These are phyloP conservation scores for Apodemus agrarius DNA, from an alignment of 2,797 vertebrate species.

Conservation along the genomic window DNA sequence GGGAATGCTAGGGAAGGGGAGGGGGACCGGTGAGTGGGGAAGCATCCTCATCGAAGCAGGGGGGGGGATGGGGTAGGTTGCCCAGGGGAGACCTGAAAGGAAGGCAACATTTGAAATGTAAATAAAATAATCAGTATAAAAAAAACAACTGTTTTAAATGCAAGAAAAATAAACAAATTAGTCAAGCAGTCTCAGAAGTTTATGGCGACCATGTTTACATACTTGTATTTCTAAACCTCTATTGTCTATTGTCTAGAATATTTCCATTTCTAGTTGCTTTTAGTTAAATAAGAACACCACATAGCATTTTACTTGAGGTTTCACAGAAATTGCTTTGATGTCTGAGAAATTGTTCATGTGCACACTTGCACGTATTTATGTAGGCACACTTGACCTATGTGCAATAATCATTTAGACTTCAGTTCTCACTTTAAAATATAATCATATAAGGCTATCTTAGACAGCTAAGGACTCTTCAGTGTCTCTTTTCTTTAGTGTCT, in stretches of 20 bases:
- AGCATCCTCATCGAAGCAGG: background rate
- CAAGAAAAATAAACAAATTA: background rate
- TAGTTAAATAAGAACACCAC: background rate
- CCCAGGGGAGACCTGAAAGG: background rate
- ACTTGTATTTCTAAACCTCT: background rate
- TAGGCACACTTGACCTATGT: conserved; percentile 30
- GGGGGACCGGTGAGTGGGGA: too few relatives aligned
- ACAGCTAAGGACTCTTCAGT: background rate
- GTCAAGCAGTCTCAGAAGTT: background rate
- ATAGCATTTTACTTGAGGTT: conserved; percentile 13
- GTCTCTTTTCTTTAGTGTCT: background rate
- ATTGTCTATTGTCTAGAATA: background rate
- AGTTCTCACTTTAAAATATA: background rate
- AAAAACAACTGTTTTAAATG: too few relatives aligned
- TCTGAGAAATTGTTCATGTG: background rate
- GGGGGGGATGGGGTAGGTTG: background rate
- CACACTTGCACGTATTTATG: background rate
- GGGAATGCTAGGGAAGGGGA: background rate
- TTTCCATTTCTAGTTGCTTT: background rate
- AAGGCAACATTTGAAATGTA: background rate
- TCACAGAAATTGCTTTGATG: conserved; percentile 6
- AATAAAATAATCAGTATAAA: background rate
- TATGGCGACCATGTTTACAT: background rate
- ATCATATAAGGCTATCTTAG: background rate
- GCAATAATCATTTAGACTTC: conserved; percentile 16